Evolutionary conservation across 2,113 vertebrate genomes (phyloP).

Genomic region (Fukomys damarensis): DNA sequence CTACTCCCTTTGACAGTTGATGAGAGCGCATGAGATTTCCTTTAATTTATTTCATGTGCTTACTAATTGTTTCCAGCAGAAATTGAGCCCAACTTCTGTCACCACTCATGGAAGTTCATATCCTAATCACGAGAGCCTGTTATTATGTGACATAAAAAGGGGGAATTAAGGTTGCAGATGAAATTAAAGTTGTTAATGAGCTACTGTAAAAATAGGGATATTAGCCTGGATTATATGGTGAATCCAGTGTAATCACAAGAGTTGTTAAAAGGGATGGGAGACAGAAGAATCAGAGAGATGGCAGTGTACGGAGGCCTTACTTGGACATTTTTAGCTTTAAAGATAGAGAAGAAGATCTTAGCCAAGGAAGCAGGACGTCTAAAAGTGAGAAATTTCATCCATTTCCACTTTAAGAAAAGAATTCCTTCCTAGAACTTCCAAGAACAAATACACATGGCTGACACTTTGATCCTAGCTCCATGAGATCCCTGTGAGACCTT

Average conservation of each 20-base stretch:
- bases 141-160: background rate
- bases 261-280: background rate
- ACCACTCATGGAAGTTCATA: background rate
- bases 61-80: background rate
- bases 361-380: background rate
- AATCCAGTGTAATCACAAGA: background rate
- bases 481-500: background rate
- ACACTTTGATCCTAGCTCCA: background rate
- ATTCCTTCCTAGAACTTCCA: background rate
- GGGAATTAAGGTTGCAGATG: background rate
- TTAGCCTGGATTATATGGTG: background rate
- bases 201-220: background rate
- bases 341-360: background rate
- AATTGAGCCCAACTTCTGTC: background rate
- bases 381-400: background rate
- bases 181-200: background rate
- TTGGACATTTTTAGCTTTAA: background rate
- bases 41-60: background rate
- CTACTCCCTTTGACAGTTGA: background rate
- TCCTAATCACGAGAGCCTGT: background rate
- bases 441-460: background rate
- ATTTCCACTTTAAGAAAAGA: background rate
- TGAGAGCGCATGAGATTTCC: background rate
- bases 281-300: too few species aligned
- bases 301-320: fast-evolving